Base-by-base conservation (phyloP, 2,888 invertebrate species). In the Selenia dentaria region DNA sequence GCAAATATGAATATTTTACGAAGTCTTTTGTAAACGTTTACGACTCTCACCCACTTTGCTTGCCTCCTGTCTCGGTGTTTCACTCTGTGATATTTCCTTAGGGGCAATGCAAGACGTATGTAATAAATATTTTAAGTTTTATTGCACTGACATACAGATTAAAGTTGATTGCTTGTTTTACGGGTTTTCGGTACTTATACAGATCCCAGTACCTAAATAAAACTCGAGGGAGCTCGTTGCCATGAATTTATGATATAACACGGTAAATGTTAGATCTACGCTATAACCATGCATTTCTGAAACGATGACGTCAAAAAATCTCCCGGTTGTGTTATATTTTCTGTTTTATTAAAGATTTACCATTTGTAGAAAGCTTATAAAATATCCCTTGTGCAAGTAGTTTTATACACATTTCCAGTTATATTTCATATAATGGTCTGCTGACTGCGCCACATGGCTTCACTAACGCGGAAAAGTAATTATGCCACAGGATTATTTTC, bases 1-100 rank as follows among this genome's bases (percentile, higher is more conserved):
- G 54, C 36, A 59, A 69, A 71, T 71, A 75, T 75, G 70, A 76
- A 78, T 76, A 77, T 76, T 74, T 74, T 58, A 74, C 54, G 44
- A 63, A 63, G 63, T 66, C 67, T 70, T 70, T 74, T 73, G 67
- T 70, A 64, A 67, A 62, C 66, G 66, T 64, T 73, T 65, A 66
- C 62, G 59, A 62, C 57, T 63, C 49, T 61, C 58, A 46, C 63
- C 62, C 72, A 66, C 63, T 70, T 66, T 36, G 49, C 52, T 55
- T 16, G 18, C 5, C 2, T 22, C 2, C 59, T 64, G 63, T 62
- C 57, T 62, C 44, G 52, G 58, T 51, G 54, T 66, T 61, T 44
- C 47, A 54, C 42, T 57, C 49, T 48, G 59, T 57, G 60, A 47
- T 48, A 50, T 60, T 54, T 56, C 39, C 45, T 59, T 43, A 40